Percentiles rank a stretch among this genome's conserved stretches.
Evolutionary conservation across 2,113 vertebrate species (phyloP).

Genomic region (Sphaerodactylus townsendi): DNA sequence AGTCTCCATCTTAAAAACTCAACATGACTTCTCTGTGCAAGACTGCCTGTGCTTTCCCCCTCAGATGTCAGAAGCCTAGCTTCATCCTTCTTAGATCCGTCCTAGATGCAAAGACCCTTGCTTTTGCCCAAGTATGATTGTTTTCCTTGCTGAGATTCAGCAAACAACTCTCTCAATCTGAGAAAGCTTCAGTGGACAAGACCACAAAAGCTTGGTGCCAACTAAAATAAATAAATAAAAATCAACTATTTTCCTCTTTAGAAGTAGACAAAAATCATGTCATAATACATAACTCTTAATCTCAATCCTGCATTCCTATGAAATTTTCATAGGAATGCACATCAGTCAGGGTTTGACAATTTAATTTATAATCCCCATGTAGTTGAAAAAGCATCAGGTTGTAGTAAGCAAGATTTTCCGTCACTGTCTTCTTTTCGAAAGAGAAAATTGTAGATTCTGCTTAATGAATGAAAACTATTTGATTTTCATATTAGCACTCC

Average conservation of each 20-base stretch:
- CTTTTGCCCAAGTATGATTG: background rate
- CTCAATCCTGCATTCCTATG: conserved; percentile 47
- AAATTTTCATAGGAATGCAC: conserved; percentile 48
- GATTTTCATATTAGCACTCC: background rate
- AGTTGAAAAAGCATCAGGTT: conserved; percentile 9
- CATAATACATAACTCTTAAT: conserved; percentile 44
- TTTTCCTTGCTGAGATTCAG: background rate
- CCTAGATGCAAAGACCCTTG: background rate
- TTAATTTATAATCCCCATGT: background rate
- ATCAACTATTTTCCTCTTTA: conserved; percentile 30
- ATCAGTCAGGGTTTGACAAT: conserved; percentile 32
- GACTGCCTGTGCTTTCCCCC: background rate
- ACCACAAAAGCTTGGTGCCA: conserved; percentile 40
- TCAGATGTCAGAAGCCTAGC: rapidly evolving
- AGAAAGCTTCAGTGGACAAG: conserved; percentile 35
- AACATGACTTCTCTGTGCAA: background rate
- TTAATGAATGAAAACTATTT: no score
- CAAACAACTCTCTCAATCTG: conserved; percentile 17
- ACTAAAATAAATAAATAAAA: conserved; percentile 65
- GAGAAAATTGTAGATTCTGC: background rate
- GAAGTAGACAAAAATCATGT: conserved; percentile 31
- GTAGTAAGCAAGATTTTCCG: background rate
- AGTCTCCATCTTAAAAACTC: background rate
- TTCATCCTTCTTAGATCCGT: background rate
- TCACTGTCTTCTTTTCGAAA: background rate